Conservation (phyloP, 2,888 invertebrate species). For the Lypha dubia region DNA sequence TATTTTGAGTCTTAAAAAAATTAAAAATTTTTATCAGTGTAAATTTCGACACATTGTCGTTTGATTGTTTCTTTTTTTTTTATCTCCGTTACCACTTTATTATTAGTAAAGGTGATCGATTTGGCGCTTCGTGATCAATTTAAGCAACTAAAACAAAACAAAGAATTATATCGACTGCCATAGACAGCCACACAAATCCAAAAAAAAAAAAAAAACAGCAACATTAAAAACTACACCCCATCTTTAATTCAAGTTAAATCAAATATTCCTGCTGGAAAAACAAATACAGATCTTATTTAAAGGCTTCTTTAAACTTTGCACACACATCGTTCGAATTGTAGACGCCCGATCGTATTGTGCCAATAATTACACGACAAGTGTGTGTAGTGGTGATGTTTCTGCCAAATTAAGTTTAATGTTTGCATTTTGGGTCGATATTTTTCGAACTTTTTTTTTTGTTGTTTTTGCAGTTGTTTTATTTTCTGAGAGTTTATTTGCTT, state of each 20-base stretch:
- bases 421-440: conserved; percentile 70
- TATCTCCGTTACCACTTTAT: conserved; percentile 74
- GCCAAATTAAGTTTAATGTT: conserved; percentile 83
- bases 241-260: conserved; percentile 51
- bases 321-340: conserved; percentile 44
- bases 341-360: conserved; percentile 77
- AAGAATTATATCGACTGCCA: conserved; percentile 14
- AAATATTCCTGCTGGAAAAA: conserved; percentile 64
- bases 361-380: conserved; percentile 79
- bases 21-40: conserved; percentile 46
- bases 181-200: conserved; percentile 40
- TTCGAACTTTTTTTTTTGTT: conserved; percentile 22
- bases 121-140: conserved; percentile 83
- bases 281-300: conserved; percentile 67
- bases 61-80: conserved; percentile 60
- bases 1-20: no score
- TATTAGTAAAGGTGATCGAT: conserved; percentile 83
- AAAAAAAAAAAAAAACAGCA: conserved; percentile 25
- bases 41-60: conserved; percentile 66
- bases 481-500: conserved; percentile 43
- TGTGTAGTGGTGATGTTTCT: conserved; percentile 76
- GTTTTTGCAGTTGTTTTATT: conserved; percentile 30
- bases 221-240: conserved; percentile 53
- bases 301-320: conserved; percentile 60
- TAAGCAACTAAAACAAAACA: conserved; percentile 65